A percentile compares a stretch with the other conserved stretches of the same genome.
These are phyloP conservation scores for Drosophila orena DNA, from an alignment of 1,140 invertebrate genomes.

Conservation along the genomic window DNA sequence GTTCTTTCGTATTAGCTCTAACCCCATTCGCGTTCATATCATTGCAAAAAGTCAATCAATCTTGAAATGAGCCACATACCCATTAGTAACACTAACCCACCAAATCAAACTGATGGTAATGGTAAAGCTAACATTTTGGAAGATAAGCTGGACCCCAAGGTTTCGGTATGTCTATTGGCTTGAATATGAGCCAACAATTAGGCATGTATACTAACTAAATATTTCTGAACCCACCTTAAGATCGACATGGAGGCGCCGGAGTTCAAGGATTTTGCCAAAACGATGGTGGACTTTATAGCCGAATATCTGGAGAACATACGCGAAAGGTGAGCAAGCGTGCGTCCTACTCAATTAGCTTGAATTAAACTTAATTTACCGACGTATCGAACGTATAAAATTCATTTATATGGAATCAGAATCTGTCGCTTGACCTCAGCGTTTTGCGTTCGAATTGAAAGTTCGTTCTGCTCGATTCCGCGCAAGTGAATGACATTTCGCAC, in stretches of 20 bases:
- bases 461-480: slow-evolving; percentile 57
- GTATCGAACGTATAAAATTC: slow-evolving; percentile 32
- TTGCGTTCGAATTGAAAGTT: slow-evolving; percentile 63
- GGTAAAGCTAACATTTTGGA: slow-evolving; percentile 44
- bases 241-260: slow-evolving; percentile 90
- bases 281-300: slow-evolving; percentile 92
- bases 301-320: slow-evolving; percentile 94
- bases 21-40: background rate
- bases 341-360: slow-evolving; percentile 38
- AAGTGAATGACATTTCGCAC: slow-evolving; percentile 62
- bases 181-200: too few species aligned
- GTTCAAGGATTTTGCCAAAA: slow-evolving; percentile 91
- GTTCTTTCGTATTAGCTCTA: slow-evolving; percentile 1
- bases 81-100: slow-evolving; percentile 48
- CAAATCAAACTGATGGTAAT: slow-evolving; percentile 51
- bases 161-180: slow-evolving; percentile 67
- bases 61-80: slow-evolving; percentile 53
- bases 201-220: background rate
- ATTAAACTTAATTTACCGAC: slow-evolving; percentile 40
- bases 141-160: slow-evolving; percentile 77
- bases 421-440: slow-evolving; percentile 51
- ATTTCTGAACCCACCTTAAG: slow-evolving; percentile 36
- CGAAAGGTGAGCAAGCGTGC: slow-evolving; percentile 88
- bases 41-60: slow-evolving; percentile 1
- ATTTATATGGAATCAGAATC: slow-evolving; percentile 37